phyloP scores from a whole-genome alignment of 2,113 vertebrate genomes.

The Podarcis cretensis region DNA sequence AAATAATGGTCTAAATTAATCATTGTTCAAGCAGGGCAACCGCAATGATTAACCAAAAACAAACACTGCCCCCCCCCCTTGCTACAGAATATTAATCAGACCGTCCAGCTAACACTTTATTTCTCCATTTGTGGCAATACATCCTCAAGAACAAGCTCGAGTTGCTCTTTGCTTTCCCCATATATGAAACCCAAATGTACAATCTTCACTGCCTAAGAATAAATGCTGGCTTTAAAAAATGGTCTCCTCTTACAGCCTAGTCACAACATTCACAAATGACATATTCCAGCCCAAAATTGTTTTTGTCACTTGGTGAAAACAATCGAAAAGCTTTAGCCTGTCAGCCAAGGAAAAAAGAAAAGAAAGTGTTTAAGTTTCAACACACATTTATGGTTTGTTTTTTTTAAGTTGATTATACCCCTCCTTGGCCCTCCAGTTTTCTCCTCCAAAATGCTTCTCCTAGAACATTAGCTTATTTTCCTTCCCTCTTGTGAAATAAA shows the following conservation, averaged over 20 bases:
- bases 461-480: neutral
- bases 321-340: neutral
- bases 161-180: neutral
- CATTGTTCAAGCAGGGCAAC: neutral
- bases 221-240: neutral
- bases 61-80: neutral
- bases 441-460: no score
- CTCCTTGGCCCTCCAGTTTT: neutral
- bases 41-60: neutral
- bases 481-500: neutral
- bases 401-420: neutral
- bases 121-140: neutral
- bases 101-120: neutral
- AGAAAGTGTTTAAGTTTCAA: no score
- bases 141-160: neutral
- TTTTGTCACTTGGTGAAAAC: neutral
- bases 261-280: neutral
- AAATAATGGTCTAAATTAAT: neutral
- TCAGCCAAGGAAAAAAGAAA: neutral
- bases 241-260: neutral
- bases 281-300: neutral
- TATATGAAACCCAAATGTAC: neutral
- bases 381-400: neutral
- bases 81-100: neutral
- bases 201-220: neutral